These are phyloP conservation scores for Cryptocephalus moraei DNA, from an alignment of 2,888 invertebrate genomes.

Conservation along the genomic window DNA sequence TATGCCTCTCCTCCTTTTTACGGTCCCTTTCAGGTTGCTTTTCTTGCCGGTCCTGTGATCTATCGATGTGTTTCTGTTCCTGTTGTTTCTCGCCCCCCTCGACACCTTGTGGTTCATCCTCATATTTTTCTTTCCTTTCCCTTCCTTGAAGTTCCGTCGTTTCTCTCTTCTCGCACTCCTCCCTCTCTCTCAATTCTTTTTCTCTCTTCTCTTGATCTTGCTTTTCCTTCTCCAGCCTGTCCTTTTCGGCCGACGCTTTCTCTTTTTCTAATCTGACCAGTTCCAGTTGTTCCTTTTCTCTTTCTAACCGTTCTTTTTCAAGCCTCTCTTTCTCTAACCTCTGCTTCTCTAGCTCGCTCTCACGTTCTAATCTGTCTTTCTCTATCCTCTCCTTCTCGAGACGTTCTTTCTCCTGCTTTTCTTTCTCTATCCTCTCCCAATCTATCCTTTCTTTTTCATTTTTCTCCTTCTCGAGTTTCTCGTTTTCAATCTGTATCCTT, in stretches of 20 bases:
- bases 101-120: constrained; percentile 12
- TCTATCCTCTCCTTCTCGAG: constrained; percentile 32
- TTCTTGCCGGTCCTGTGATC: constrained; percentile 11
- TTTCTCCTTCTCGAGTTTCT: constrained; percentile 27
- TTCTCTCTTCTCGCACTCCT: constrained; percentile 21
- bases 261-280: constrained; percentile 36
- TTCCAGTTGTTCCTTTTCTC: constrained; percentile 27
- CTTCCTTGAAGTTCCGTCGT: constrained; percentile 20
- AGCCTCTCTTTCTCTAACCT: constrained; percentile 32
- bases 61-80: constrained; percentile 12
- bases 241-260: constrained; percentile 24
- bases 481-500: constrained; percentile 33
- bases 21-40: constrained; percentile 21
- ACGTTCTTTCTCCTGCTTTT: constrained; percentile 37
- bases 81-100: constrained; percentile 27
- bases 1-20: constrained; percentile 28
- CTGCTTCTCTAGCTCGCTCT: constrained; percentile 33
- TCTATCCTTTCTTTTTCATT: constrained; percentile 33
- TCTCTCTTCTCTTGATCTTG: constrained; percentile 21
- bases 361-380: constrained; percentile 24
- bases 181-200: constrained; percentile 29
- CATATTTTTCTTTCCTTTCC: constrained; percentile 16
- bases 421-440: constrained; percentile 29
- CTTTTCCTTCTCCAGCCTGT: constrained; percentile 14
- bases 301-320: constrained; percentile 37